A percentile compares a stretch with the other conserved stretches of the same genome.
These are phyloP conservation scores for Ceriagrion tenellum DNA, from an alignment of 2,888 invertebrate species.

Conservation along the genomic window DNA sequence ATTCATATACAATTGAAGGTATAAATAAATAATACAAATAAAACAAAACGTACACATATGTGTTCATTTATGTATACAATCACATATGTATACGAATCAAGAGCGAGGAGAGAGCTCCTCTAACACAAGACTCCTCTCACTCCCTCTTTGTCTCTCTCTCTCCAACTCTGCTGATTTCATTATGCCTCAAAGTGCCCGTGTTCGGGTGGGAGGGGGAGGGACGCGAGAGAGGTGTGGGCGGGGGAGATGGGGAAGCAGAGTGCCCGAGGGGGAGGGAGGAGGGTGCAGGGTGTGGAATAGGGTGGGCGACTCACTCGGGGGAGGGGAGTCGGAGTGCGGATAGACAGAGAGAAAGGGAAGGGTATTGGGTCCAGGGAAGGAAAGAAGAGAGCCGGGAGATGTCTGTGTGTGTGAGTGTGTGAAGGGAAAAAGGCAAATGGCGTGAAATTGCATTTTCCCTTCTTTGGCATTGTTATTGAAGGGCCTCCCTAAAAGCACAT, in stretches of 20 bases:
- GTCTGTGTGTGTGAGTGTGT: background rate
- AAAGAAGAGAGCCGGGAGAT: no score
- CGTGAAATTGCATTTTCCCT: conserved; percentile 64
- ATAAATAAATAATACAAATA: no score
- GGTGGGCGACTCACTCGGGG: background rate
- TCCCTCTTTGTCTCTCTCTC: background rate
- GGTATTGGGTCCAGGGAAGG: no score
- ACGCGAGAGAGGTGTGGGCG: background rate
- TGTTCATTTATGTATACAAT: no score
- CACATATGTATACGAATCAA: background rate
- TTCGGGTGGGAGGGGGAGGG: background rate
- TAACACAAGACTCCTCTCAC: background rate
- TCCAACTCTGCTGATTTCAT: conserved; percentile 54
- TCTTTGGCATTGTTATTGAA: conserved; percentile 64
- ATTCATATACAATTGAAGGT: no score
- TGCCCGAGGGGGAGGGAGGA: background rate
- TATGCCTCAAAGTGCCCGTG: conserved; percentile 62
- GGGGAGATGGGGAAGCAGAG: background rate
- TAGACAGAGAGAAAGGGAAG: background rate
- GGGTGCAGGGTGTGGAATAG: background rate
- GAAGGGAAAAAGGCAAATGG: conserved; percentile 62
- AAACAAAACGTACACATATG: no score
- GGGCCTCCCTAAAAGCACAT: conserved; percentile 62
- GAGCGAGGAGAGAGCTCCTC: background rate
- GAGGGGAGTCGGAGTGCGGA: background rate